These are phyloP conservation scores for Tragelaphus imberbis DNA, from an alignment of 2,113 vertebrate species.

Conservation along the genomic window DNA sequence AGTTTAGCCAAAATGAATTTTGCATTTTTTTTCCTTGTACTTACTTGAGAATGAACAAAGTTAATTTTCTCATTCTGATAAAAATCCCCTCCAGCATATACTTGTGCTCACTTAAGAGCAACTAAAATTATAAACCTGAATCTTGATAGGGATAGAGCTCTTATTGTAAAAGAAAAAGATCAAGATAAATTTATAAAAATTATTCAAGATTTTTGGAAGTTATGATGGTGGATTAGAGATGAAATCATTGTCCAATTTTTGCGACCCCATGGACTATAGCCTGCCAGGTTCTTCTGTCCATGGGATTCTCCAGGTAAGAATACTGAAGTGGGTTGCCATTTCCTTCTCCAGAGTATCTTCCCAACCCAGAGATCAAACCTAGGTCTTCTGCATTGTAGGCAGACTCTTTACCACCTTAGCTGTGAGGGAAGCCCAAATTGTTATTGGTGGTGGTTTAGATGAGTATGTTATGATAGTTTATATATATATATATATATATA, in stretches of 20 bases:
- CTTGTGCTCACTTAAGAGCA: background rate
- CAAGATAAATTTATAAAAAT: background rate
- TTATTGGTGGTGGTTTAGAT: background rate
- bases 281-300: background rate
- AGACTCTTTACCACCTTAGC: background rate
- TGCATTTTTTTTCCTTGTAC: background rate
- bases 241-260: fast-evolving
- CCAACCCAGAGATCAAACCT: background rate
- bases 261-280: background rate
- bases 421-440: background rate
- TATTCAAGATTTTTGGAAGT: background rate
- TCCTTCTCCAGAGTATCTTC: background rate
- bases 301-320: background rate
- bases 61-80: conserved; percentile 24
- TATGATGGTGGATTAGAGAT: background rate
- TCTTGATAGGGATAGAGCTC: background rate
- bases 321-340: background rate
- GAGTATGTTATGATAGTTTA: background rate
- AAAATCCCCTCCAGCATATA: background rate
- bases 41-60: background rate
- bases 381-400: background rate
- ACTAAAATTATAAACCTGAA: background rate
- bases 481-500: background rate
- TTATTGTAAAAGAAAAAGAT: background rate
- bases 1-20: background rate